Conservation (phyloP, 2,797 vertebrate species). For the Ciconia nigra region DNA sequence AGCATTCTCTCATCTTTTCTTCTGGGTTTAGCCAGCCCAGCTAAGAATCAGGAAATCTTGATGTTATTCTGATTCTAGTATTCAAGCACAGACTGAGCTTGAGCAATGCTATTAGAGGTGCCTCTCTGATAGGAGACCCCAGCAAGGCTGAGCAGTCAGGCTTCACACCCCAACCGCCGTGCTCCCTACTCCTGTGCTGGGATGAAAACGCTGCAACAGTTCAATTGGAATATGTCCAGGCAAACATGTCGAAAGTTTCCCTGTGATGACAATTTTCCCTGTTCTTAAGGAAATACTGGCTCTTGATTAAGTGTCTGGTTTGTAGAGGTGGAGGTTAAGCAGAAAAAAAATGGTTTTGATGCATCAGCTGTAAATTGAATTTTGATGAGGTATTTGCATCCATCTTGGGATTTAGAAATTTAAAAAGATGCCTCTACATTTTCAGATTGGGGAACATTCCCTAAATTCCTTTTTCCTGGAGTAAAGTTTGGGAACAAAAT, state of each 20-base stretch:
- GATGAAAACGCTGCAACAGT: fast-evolving
- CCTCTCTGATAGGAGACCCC: neutral
- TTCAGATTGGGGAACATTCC: neutral
- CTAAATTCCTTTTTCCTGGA: neutral
- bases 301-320: neutral
- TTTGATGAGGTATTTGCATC: neutral
- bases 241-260: neutral
- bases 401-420: neutral
- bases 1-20: neutral
- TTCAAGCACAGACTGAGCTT: neutral
- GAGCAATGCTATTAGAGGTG: neutral
- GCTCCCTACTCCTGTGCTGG: neutral
- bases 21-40: neutral
- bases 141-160: neutral
- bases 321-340: neutral
- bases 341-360: neutral
- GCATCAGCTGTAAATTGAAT: neutral
- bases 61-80: neutral
- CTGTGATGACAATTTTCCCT: neutral
- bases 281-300: neutral
- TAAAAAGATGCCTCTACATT: neutral
- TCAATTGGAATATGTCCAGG: neutral
- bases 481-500: neutral
- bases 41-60: neutral
- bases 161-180: neutral